Base-by-base conservation (phyloP, 2,113 vertebrate genomes). In the Poeciliopsis prolifica region DNA sequence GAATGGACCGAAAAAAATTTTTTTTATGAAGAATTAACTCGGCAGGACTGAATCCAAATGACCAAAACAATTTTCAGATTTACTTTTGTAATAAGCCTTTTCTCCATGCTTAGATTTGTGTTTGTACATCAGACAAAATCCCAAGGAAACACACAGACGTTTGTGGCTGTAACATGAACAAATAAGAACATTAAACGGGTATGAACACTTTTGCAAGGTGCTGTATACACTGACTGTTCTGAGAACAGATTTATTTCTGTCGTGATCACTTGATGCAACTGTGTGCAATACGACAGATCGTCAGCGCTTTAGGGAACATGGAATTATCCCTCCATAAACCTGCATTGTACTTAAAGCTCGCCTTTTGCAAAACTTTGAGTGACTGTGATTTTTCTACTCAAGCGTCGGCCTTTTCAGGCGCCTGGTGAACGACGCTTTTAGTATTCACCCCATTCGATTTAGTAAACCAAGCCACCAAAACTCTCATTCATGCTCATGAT, bases 401-500 rank as follows among this genome's bases (percentile, higher is more conserved):
- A 28, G 37, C 76, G 5, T 72, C 24, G 33, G 30, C 62, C 44
- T 78, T 37, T 26, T 65, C 61, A 71, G 44, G 11, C 31, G 28
- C 35, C 48, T 33, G 54, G 68, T 65, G 62, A 61, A 70, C 74
- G 69, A 61, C 0, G n/a, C 35, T 67, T 61, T 61, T 78, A 63
- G 51, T 80, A 29, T 77, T 70, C 65, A 72, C 77, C 63, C 42
- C 63, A 35, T 75, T 11, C 33, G 68, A 75, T 61, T 72, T 33
- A 68, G 68, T 5, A 51, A 83, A 72, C 70, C 13, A 19, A 76
- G 63, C 19, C 71, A 80, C 60, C 51, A 40, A 62, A 79, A 80
- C 63, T 86, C 75, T 66, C 51, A 70, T 83, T 75, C 66, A 73
- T 54, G 74, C 72, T 37, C 64, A 33, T 42, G 31, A 63, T 83